Conservation (phyloP, 2,888 invertebrate genomes). For the Lasius fuliginosus region DNA sequence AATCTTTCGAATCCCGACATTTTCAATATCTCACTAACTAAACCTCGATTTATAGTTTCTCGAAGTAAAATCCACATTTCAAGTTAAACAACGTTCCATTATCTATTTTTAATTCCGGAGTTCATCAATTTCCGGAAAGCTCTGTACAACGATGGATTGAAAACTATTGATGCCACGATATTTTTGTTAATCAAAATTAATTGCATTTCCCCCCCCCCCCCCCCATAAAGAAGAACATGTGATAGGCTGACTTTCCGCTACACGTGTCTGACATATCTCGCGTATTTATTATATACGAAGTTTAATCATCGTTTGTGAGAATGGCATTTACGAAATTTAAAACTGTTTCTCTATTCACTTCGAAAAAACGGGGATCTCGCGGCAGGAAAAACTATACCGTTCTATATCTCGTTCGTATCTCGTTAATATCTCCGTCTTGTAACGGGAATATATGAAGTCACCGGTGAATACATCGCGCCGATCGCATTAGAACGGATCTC, state of each 20-base stretch:
- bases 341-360: neutral
- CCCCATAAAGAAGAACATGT: neutral
- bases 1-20: neutral
- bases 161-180: neutral
- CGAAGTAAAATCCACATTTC: neutral
- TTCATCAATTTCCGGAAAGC: neutral
- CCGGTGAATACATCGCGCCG: slow-evolving; percentile 41
- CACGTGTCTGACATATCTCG: neutral
- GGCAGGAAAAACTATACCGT: neutral
- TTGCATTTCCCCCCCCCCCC: too few relatives aligned
- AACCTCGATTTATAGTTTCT: neutral
- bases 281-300: neutral
- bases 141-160: neutral
- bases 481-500: slow-evolving; percentile 50
- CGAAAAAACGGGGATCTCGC: neutral
- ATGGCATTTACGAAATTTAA: neutral
- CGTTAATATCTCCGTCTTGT: slow-evolving; percentile 42
- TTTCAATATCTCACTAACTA: neutral
- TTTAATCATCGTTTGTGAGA: neutral
- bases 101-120: neutral
- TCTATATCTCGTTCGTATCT: neutral
- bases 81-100: neutral
- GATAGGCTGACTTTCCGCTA: neutral
- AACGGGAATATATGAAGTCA: slow-evolving; percentile 49
- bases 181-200: slow-evolving; percentile 6